A percentile compares a stretch with the other conserved stretches of the same genome.
phyloP scores from a whole-genome alignment of 2,113 vertebrate genomes.

The Anhinga rufa region DNA sequence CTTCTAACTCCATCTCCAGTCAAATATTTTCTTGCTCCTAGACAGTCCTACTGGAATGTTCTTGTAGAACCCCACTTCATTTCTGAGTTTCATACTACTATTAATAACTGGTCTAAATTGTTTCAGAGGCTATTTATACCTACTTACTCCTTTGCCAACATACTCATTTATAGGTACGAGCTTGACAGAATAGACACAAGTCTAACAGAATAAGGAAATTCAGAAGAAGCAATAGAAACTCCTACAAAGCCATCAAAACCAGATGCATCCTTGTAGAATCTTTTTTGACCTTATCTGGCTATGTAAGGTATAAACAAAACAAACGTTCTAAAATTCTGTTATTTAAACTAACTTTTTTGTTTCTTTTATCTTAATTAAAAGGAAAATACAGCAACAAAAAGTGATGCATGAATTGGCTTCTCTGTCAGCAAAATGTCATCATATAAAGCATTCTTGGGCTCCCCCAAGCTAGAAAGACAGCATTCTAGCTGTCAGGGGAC shows the following conservation, averaged over 20 bases:
- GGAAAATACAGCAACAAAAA: neutral
- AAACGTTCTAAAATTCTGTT: neutral
- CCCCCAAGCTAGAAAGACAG: neutral
- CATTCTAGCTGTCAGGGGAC: no score
- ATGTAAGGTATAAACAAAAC: neutral
- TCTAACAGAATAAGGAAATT: neutral
- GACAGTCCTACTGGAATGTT: neutral
- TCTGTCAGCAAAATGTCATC: neutral
- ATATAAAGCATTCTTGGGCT: neutral
- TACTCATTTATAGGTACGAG: neutral
- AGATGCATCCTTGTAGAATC: neutral
- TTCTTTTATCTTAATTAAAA: neutral
- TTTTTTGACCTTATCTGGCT: neutral
- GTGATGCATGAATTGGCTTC: neutral
- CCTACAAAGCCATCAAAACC: neutral
- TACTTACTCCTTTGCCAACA: neutral
- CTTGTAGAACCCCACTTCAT: neutral
- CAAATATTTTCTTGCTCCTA: neutral
- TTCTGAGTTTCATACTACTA: neutral
- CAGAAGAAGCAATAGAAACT: neutral
- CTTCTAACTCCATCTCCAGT: neutral
- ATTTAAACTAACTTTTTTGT: neutral
- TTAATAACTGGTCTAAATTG: neutral
- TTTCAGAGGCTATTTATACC: neutral
- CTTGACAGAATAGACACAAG: neutral